phyloP scores from a whole-genome alignment of 2,797 vertebrate species.

The Fistularia commersonii region DNA sequence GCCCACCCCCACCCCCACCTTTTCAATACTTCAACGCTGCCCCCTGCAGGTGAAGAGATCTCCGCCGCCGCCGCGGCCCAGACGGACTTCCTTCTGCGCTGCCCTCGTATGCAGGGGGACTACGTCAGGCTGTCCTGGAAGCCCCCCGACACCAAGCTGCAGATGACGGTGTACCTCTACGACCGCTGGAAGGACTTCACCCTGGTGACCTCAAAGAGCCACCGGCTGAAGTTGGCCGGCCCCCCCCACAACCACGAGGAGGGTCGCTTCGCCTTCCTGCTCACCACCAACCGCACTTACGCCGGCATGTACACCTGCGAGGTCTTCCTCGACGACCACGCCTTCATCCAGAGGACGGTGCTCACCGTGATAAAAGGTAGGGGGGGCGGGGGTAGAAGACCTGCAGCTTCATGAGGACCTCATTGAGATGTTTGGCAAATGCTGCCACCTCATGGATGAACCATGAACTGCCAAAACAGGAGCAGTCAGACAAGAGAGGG shows the following conservation, averaged over 20 bases:
- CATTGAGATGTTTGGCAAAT: neutral
- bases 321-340: slow-evolving; percentile 57
- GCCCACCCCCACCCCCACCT: neutral
- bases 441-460: no score
- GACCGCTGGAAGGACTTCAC: slow-evolving; percentile 68
- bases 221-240: slow-evolving; percentile 41
- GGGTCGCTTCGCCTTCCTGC: slow-evolving; percentile 67
- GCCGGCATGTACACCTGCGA: slow-evolving; percentile 70
- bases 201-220: neutral
- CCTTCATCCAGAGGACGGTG: slow-evolving; percentile 43
- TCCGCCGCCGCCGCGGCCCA: slow-evolving; percentile 33
- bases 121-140: slow-evolving; percentile 63
- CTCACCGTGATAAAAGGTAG: slow-evolving; percentile 75
- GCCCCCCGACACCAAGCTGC: slow-evolving; percentile 21
- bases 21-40: slow-evolving; percentile 8
- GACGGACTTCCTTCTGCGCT: slow-evolving; percentile 46
- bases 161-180: slow-evolving; percentile 40
- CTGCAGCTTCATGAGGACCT: no score
- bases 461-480: no score
- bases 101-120: slow-evolving; percentile 61
- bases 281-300: slow-evolving; percentile 50
- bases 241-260: slow-evolving; percentile 30
- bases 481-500: no score
- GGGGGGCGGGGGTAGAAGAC: neutral
- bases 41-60: slow-evolving; percentile 34